Evolutionary conservation across 2,888 invertebrate genomes (phyloP).

Genomic region (Drosophila emarginata): DNA sequence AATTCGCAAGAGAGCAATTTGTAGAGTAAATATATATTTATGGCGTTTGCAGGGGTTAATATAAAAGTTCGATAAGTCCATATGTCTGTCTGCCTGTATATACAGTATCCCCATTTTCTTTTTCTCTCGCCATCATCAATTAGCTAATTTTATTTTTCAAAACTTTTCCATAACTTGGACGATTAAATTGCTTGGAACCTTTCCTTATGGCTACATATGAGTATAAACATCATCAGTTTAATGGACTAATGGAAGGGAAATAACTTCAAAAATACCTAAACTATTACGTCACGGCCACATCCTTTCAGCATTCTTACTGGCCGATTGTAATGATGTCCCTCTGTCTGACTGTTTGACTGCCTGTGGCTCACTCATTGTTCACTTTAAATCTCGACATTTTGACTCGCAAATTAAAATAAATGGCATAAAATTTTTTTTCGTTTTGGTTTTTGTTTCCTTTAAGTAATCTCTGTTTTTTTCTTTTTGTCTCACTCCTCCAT

Average conservation of each 20-base stretch:
- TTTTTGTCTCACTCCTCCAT: not conserved
- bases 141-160: slow-evolving; percentile 27
- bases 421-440: slow-evolving; percentile 53
- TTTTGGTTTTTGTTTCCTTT: slow-evolving; percentile 21
- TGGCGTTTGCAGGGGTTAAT: slow-evolving; percentile 24
- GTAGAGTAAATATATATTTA: slow-evolving; percentile 29
- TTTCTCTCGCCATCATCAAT: not conserved
- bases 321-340: not conserved
- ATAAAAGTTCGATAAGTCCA: slow-evolving; percentile 22
- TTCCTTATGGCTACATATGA: not conserved
- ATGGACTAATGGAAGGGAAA: not conserved
- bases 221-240: slow-evolving; percentile 2
- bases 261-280: slow-evolving; percentile 12
- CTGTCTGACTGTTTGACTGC: slow-evolving; percentile 10
- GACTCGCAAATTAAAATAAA: slow-evolving; percentile 70
- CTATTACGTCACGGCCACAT: slow-evolving; percentile 12
- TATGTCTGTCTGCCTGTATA: slow-evolving; percentile 2
- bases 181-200: slow-evolving; percentile 39
- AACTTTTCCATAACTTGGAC: slow-evolving; percentile 28
- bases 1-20: slow-evolving; percentile 31
- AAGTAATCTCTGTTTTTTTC: not conserved
- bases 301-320: not conserved
- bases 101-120: too few species aligned
- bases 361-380: slow-evolving; percentile 48
- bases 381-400: slow-evolving; percentile 57